Evolutionary conservation across 1,140 invertebrate genomes (phyloP).

Genomic region (Chlorops oryzae): DNA sequence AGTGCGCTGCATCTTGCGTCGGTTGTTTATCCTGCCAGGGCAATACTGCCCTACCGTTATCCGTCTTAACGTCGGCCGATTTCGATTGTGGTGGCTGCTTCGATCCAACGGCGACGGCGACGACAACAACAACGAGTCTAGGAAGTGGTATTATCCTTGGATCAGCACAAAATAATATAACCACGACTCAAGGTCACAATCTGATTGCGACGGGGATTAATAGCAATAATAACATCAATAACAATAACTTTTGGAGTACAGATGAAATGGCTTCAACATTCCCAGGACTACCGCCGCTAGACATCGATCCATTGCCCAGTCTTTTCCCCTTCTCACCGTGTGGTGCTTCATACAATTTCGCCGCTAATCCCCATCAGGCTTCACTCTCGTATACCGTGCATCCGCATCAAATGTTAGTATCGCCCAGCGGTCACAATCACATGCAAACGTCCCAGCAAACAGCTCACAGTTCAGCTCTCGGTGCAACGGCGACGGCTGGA

Average conservation of each 20-base stretch:
- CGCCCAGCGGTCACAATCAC: slow-evolving; percentile 34
- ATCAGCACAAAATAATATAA: slow-evolving; percentile 12
- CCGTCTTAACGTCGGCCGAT: slow-evolving; percentile 40
- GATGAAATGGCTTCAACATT: slow-evolving; percentile 74
- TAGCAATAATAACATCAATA: slow-evolving; percentile 17
- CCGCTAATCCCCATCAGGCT: slow-evolving; percentile 49
- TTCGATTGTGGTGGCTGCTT: slow-evolving; percentile 47
- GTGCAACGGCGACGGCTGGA: slow-evolving; percentile 2
- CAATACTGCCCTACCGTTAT: slow-evolving; percentile 41
- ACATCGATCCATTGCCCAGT: slow-evolving; percentile 68
- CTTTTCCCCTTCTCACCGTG: slow-evolving; percentile 69
- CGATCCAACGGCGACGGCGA: slow-evolving; percentile 31
- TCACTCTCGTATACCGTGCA: slow-evolving; percentile 52
- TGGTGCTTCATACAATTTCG: slow-evolving; percentile 57
- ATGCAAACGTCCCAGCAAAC: slow-evolving; percentile 23
- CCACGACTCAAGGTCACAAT: not conserved
- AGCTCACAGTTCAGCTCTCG: slow-evolving; percentile 16
- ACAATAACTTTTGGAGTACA: slow-evolving; percentile 55
- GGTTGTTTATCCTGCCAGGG: slow-evolving; percentile 46
- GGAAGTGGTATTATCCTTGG: slow-evolving; percentile 19
- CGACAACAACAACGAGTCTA: too few species aligned
- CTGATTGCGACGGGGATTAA: not conserved
- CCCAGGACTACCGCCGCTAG: slow-evolving; percentile 63
- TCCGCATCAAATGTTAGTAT: slow-evolving; percentile 50
- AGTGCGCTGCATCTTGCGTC: slow-evolving; percentile 45